phyloP scores from a whole-genome alignment of 1,140 invertebrate genomes.

The Drosophila aff. region DNA sequence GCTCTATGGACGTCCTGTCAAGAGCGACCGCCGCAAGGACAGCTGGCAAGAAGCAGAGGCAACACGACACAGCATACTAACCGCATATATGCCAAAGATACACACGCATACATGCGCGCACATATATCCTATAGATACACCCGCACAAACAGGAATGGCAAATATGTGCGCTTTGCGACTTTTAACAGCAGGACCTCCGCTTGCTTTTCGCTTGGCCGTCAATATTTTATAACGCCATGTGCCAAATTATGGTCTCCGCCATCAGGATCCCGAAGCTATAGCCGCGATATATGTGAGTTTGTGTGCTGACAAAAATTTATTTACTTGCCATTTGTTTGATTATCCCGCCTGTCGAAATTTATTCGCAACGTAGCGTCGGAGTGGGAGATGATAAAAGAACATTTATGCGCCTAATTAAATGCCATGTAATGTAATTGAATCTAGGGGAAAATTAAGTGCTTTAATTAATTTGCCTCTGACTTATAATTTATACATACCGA shows the following conservation, averaged over 20 bases:
- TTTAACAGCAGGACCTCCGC: conserved; percentile 40
- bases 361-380: conserved; percentile 1
- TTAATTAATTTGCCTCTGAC: conserved; percentile 73
- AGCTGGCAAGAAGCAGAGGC: conserved; percentile 6
- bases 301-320: conserved; percentile 5
- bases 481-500: conserved; percentile 57
- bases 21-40: conserved; percentile 13
- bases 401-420: conserved; percentile 71
- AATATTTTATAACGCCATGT: conserved; percentile 75
- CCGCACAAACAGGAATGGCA: conserved; percentile 29
- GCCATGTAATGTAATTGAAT: conserved; percentile 71
- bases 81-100: conserved; percentile 34
- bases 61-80: conserved; percentile 12
- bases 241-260: conserved; percentile 57
- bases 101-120: conserved; percentile 2
- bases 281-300: neutral
- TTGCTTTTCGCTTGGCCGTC: conserved; percentile 36
- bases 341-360: conserved; percentile 16
- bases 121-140: conserved; percentile 4
- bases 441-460: conserved; percentile 67
- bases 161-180: conserved; percentile 56
- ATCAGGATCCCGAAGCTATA: conserved; percentile 1
- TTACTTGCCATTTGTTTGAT: conserved; percentile 45
- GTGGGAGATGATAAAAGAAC: conserved; percentile 12
- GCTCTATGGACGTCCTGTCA: conserved; percentile 12